phyloP scores from a whole-genome alignment of 2,113 vertebrate species.

The Solea senegalensis region DNA sequence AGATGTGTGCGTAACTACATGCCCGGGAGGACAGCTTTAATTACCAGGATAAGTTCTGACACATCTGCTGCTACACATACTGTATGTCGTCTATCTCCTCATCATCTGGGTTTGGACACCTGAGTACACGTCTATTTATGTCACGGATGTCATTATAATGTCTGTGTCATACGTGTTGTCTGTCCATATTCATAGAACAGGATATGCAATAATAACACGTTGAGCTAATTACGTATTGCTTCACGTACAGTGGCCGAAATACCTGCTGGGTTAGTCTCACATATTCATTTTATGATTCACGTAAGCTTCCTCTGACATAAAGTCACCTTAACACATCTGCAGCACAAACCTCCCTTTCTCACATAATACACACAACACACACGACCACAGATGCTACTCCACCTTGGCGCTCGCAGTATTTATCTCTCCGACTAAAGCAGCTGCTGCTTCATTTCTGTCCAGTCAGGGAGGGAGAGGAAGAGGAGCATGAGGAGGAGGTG shows the following conservation, averaged over 20 bases:
- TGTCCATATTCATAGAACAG: too few species aligned
- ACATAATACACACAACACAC: not conserved
- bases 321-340: slow-evolving; percentile 3
- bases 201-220: too few species aligned
- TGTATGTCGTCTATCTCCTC: not conserved
- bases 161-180: too few species aligned
- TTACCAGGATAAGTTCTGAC: slow-evolving; percentile 58
- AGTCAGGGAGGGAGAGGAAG: not conserved
- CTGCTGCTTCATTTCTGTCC: slow-evolving; percentile 32
- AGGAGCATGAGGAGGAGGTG: not conserved
- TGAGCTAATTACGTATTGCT: too few species aligned
- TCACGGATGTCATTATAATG: too few species aligned
- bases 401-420: slow-evolving; percentile 10
- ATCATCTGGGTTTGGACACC: not conserved
- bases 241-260: not conserved
- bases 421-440: slow-evolving; percentile 23
- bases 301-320: slow-evolving; percentile 9
- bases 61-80: slow-evolving; percentile 6
- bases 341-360: slow-evolving; percentile 6
- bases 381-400: not conserved
- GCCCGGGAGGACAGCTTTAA: slow-evolving; percentile 59
- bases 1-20: slow-evolving; percentile 40
- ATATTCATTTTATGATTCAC: slow-evolving; percentile 14
- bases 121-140: too few species aligned
- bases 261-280: slow-evolving; percentile 20